phyloP scores from a whole-genome alignment of 2,888 invertebrate genomes.

The Mimachlamys varia region DNA sequence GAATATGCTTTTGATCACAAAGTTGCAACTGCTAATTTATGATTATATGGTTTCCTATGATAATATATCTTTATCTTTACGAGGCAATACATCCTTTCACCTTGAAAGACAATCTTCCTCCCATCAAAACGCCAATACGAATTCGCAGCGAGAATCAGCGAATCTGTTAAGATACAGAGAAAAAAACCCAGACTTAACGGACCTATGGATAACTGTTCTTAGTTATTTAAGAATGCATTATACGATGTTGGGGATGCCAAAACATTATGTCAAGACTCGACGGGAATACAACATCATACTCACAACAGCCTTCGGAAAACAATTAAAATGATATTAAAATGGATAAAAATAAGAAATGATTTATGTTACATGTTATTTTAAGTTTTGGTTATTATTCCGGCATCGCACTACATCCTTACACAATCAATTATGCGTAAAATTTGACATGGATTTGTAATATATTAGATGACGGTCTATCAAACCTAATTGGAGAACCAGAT shows the following conservation, averaged over 20 bases:
- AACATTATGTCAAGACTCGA: background rate
- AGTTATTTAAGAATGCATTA: background rate
- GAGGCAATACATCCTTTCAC: too few species aligned
- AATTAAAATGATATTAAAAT: conserved; percentile 4
- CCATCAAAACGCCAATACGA: too few species aligned
- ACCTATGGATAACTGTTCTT: background rate
- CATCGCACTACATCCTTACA: background rate
- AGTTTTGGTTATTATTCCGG: background rate
- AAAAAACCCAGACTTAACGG: background rate
- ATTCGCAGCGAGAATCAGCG: background rate
- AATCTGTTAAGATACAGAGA: background rate
- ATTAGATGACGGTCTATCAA: background rate
- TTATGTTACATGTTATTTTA: background rate
- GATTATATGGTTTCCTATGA: too few species aligned
- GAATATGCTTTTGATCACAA: too few species aligned
- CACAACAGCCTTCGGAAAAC: background rate
- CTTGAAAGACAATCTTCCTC: too few species aligned
- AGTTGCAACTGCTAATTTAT: too few species aligned
- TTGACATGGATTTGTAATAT: background rate
- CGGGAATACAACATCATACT: background rate
- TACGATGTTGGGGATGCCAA: background rate
- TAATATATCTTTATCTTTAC: too few species aligned
- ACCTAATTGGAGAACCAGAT: background rate
- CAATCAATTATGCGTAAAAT: conserved; percentile 17
- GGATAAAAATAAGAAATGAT: background rate